Conservation (phyloP, 1,140 invertebrate genomes). For the Stenopsyche tienmushanensis region DNA sequence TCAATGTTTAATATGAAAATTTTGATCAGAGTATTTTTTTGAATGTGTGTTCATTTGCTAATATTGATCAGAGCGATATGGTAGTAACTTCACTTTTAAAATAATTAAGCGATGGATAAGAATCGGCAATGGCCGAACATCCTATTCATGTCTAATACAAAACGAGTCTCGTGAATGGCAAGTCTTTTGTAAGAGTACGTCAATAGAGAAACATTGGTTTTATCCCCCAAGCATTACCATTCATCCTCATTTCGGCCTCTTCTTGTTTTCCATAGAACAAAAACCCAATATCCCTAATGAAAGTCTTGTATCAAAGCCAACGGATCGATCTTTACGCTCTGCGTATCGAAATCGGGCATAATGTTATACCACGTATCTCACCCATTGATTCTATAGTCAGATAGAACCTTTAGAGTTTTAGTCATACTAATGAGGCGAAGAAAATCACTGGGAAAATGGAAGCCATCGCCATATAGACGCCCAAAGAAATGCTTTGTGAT, state of each 20-base stretch:
- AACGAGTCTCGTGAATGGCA: slow-evolving; percentile 12
- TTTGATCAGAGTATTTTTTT: no score
- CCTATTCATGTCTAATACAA: slow-evolving; percentile 18
- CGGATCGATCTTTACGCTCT: slow-evolving; percentile 34
- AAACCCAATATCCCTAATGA: slow-evolving; percentile 43
- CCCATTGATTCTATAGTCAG: slow-evolving; percentile 18
- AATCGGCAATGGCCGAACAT: slow-evolving; percentile 23
- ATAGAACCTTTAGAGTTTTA: slow-evolving; percentile 24
- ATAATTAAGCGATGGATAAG: slow-evolving; percentile 36
- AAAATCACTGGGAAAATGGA: slow-evolving; percentile 1
- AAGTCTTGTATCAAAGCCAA: slow-evolving; percentile 32
- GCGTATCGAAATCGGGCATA: slow-evolving; percentile 25
- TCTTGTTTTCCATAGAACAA: slow-evolving; percentile 41
- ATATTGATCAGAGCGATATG: no score
- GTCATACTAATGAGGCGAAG: slow-evolving; percentile 20
- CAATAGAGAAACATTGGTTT: slow-evolving; percentile 20
- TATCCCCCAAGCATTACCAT: slow-evolving; percentile 14
- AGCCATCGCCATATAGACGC: no score
- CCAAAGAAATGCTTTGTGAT: no score
- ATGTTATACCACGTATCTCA: slow-evolving; percentile 11
- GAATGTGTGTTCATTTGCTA: no score
- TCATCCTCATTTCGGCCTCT: slow-evolving; percentile 30
- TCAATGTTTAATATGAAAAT: no score
- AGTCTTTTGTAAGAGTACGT: slow-evolving; percentile 25
- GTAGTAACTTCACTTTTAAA: slow-evolving; percentile 31